Evolutionary conservation across 2,797 vertebrate species (phyloP), one percentile per base, ranked within the genome.

Genomic region (Dicrostonyx torquatus): DNA sequence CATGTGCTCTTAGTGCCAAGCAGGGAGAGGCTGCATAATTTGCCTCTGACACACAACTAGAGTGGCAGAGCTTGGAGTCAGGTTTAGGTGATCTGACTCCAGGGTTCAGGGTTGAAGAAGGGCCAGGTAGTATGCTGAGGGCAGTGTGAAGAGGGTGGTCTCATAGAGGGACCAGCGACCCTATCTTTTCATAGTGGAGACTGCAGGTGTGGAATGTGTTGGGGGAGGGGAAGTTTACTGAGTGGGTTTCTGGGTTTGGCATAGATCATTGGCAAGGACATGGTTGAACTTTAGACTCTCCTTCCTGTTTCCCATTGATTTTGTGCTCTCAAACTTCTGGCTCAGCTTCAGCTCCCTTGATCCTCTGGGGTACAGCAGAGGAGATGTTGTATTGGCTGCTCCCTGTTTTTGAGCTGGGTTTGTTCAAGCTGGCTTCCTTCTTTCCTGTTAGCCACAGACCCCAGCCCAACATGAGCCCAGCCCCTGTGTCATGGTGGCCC

Each of bases 101-200:
- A 24, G 89, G 66, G 58, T 20, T 11, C 53, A 8, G 0, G 5
- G 31, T 48, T 72, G 34, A 14, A 15, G 11, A n/a, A 34, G 17
- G 24, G 18, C 40, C 70, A 15, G 24, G 80, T 43, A 29, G 11
- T 40, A 24, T 0, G 0, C 34, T 1, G 0, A 2, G 2, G 83
- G 18, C 50, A 6, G 31, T 1, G 26, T 22, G 77, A 9, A n/a
- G 76, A 37, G 76, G 50, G 14, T 40, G 1, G 72, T 68, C n/a
- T 18, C 15, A 8, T 18, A 24, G 37, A 43, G 64, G 22, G 50
- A 43, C 50, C 29, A 50, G 45, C 37, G 34, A 6, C 31, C 43
- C n/a, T 20, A 0, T 1, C 62, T 83, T 34, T 37, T n/a, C 29
- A 31, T 58, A 29, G 68, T 48, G 58, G 26, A 75, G 58, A 68